Percentiles rank a stretch among this genome's conserved stretches.
Conservation (phyloP, 2,797 vertebrate genomes). For the Vespertilio murinus region DNA sequence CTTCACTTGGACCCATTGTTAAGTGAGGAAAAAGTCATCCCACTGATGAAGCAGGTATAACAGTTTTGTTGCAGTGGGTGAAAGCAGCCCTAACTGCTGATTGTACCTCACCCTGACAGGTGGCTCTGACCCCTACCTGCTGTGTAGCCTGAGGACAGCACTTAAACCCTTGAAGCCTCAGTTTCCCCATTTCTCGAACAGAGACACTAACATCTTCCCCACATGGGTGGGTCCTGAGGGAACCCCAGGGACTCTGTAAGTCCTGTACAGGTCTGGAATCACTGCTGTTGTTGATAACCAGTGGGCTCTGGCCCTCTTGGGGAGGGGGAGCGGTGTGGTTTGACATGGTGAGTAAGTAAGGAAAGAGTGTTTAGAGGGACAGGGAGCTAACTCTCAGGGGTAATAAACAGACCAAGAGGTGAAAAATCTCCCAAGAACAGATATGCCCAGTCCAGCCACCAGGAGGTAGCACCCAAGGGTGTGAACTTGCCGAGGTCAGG, state of each 20-base stretch:
- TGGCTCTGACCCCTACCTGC: neutral
- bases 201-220: neutral
- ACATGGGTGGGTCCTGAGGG: neutral
- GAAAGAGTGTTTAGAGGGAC: neutral
- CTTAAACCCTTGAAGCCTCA: neutral
- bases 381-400: neutral
- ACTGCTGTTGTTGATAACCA: no score
- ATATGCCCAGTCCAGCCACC: neutral
- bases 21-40: neutral
- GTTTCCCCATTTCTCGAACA: neutral
- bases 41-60: neutral
- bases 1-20: neutral
- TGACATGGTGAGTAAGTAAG: neutral
- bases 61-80: neutral
- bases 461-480: neutral
- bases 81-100: neutral
- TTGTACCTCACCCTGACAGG: rapidly evolving
- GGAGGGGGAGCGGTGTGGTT: no score
- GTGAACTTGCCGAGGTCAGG: neutral
- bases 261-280: neutral
- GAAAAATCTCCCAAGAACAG: neutral
- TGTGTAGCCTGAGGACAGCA: neutral
- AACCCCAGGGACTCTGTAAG: neutral
- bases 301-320: neutral
- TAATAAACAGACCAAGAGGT: neutral